Conservation (phyloP, 30 jellyfish, hydroid and myxozoan species). For the Kudoa iwatai region DNA sequence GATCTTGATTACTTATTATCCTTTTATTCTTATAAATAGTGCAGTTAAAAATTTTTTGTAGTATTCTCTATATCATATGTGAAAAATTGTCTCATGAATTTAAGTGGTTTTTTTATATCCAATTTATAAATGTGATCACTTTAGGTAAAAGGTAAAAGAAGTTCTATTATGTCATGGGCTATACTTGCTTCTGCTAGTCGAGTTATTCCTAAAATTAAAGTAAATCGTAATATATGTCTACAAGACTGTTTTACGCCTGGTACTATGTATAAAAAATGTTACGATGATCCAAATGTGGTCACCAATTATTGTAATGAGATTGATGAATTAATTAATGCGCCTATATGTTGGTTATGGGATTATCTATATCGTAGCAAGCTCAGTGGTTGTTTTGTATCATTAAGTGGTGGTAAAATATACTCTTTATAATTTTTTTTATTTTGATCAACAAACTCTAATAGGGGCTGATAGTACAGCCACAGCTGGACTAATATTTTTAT, state of each 20-base stretch:
- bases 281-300: neutral
- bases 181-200: neutral
- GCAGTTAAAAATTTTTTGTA: no score
- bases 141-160: no score
- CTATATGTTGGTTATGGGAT: constrained; percentile 96
- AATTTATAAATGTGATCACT: no score
- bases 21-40: no score
- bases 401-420: constrained; percentile 42
- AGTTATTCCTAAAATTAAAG: neutral
- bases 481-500: constrained; percentile 57
- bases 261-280: constrained; percentile 6
- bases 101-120: no score
- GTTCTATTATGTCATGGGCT: neutral
- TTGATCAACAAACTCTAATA: neutral
- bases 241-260: constrained; percentile 7
- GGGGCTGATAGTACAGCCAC: constrained; percentile 63
- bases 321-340: constrained; percentile 19
- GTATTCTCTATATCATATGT: no score
- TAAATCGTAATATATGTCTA: constrained; percentile 5
- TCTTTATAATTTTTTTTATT: neutral
- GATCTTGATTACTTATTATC: no score
- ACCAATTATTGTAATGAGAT: neutral
- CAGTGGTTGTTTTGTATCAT: constrained; percentile 39
- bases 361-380: constrained; percentile 16
- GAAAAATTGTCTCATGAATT: no score